These are phyloP conservation scores for Gambelia wislizenii DNA, from an alignment of 2,797 vertebrate species.

Conservation along the genomic window DNA sequence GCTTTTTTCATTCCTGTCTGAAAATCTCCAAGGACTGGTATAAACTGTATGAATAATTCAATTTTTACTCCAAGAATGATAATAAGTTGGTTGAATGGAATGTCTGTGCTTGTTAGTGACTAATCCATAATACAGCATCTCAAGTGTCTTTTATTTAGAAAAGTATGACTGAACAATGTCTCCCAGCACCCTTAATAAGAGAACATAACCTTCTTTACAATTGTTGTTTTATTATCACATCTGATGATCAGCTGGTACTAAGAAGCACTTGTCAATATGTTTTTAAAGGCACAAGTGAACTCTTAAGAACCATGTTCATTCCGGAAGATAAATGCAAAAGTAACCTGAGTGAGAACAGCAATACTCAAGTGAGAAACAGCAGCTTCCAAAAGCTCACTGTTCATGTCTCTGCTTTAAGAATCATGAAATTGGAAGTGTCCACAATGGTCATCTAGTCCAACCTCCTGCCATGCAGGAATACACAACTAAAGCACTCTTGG, in stretches of 20 bases:
- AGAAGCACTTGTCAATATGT: not conserved
- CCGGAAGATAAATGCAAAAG: not conserved
- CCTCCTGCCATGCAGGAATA: not conserved
- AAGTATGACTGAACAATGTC: not conserved
- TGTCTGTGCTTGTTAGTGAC: constrained; percentile 1
- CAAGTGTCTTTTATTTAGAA: not conserved
- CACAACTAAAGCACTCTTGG: not conserved
- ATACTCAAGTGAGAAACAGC: not conserved
- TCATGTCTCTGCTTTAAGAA: not conserved
- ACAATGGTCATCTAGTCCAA: not conserved
- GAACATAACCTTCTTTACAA: constrained; percentile 21
- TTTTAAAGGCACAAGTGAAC: not conserved
- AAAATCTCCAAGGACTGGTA: no score
- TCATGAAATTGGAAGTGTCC: not conserved
- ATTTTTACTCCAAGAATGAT: constrained; percentile 25
- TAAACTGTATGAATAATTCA: not conserved
- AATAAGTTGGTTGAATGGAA: not conserved
- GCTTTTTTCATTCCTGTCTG: no score
- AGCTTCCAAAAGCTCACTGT: not conserved
- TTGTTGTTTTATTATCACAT: not conserved
- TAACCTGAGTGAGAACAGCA: not conserved
- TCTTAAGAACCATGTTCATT: not conserved
- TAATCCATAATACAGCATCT: not conserved
- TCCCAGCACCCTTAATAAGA: not conserved
- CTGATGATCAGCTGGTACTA: not conserved